phyloP scores from a whole-genome alignment of 30 jellyfish, hydroid and myxozoan genomes.

The Nemopilema nomurai region DNA sequence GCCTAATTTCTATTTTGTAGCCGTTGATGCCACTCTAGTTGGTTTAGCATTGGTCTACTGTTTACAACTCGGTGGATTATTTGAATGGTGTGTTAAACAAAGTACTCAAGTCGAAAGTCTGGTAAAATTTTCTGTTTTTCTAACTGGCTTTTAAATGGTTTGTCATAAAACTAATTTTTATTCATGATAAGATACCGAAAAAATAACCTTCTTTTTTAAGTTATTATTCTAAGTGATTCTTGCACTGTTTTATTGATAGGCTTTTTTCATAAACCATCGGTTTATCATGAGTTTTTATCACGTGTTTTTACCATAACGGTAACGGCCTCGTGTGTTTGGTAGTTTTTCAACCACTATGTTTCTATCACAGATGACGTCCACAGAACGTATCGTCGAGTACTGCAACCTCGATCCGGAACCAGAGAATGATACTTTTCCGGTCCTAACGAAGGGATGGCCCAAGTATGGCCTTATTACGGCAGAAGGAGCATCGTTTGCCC shows the following conservation, averaged over 20 bases:
- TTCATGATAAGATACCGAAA: neutral
- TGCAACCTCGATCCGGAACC: conserved; percentile 74
- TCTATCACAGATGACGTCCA: conserved; percentile 90
- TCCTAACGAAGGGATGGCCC: conserved; percentile 71
- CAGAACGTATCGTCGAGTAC: conserved; percentile 83
- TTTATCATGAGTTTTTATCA: too few relatives aligned
- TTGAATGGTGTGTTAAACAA: conserved; percentile 58
- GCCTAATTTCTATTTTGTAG: neutral
- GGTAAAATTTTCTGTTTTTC: conserved; percentile 17
- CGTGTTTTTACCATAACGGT: too few relatives aligned
- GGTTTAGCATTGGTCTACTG: conserved; percentile 65
- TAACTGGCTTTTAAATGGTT: too few relatives aligned
- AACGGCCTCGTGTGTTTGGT: neutral
- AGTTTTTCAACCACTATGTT: too few relatives aligned
- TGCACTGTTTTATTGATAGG: too few relatives aligned
- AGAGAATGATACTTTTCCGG: conserved; percentile 27
- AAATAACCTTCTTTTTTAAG: too few relatives aligned
- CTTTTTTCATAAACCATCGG: too few relatives aligned
- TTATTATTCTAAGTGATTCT: too few relatives aligned
- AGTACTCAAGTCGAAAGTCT: conserved; percentile 69
- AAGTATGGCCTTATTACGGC: conserved; percentile 68
- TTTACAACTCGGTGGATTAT: conserved; percentile 49
- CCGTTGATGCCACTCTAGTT: conserved; percentile 53
- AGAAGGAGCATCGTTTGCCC: conserved; percentile 78
- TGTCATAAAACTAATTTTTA: too few relatives aligned